Evolutionary conservation across 2,113 vertebrate genomes (phyloP), one percentile per base, ranked within the genome.

Genomic region (Bucco capensis): DNA sequence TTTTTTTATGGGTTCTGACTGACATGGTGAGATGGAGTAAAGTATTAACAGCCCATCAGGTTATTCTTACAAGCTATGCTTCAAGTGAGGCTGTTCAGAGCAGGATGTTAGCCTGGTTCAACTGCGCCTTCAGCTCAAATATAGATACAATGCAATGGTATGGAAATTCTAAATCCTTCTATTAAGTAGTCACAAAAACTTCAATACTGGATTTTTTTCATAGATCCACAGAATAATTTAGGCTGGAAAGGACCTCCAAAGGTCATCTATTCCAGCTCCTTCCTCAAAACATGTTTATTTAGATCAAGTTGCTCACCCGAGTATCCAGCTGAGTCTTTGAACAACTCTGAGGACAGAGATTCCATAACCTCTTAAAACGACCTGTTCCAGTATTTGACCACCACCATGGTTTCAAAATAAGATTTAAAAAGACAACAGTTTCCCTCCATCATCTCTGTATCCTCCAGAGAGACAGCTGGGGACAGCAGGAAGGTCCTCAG

Each of bases 11-110:
- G 90, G 12, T 82, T 60, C 10, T 50, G 37, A 42, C 19, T 25
- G 22, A 31, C 24, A 0, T 0, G 0, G 12, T 27, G n/a, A 58
- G 19, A 14, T 1, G 1, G 31, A 51, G 15, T 53, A 27, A 69
- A 58, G n/a, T n/a, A n/a, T n/a, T 40, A 54, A 60, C 9, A 65
- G 27, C 19, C 37, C 19, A 21, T 40, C 5, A 28, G 19, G 35
- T 64, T 47, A 50, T 15, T 50, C 33, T 58, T n/a, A 62, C 12
- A 65, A 37, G 23, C 28, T 53, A 2, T 2, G 11, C 40, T 35
- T 47, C 0, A 15, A 60, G 25, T 11, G 25, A 74, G 30, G 12
- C 53, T 35, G 12, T 47, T 47, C 12, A 54, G 19, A 72, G n/a
- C 46, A 82, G 38, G 38, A 15, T 7, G 5, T 62, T 57, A 30